Evolutionary conservation across 2,888 invertebrate genomes (phyloP).

Genomic region (Tiphia femorata): DNA sequence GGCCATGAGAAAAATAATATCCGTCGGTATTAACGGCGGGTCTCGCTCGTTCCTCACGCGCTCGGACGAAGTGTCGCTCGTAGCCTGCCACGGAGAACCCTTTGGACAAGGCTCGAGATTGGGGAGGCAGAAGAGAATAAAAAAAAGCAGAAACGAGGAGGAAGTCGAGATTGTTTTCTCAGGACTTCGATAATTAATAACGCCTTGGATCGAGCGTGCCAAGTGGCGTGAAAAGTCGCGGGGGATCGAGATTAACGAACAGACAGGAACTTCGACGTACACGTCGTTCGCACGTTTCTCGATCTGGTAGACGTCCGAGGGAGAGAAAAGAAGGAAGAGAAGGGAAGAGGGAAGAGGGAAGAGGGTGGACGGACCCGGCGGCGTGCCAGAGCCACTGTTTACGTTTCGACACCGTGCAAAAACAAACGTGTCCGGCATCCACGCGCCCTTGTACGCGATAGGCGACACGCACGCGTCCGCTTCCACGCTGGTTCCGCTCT

Average conservation of each 20-base stretch:
- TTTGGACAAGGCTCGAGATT: too few relatives aligned
- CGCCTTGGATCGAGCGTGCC: constrained; percentile 1
- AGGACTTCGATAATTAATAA: constrained; percentile 23
- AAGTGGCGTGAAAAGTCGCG: not conserved
- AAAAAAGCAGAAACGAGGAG: too few relatives aligned
- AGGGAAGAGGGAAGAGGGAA: not conserved
- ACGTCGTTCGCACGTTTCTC: constrained; percentile 4
- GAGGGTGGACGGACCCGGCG: too few relatives aligned
- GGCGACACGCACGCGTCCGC: constrained; percentile 4
- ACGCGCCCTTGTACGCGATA: constrained; percentile 5
- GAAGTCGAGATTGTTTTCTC: too few relatives aligned
- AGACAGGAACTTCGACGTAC: too few relatives aligned
- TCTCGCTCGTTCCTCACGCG: not conserved
- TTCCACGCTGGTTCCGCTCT: too few relatives aligned
- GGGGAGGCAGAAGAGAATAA: too few relatives aligned
- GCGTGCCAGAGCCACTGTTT: too few relatives aligned
- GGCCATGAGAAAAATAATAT: constrained; percentile 12
- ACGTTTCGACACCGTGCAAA: constrained; percentile 36
- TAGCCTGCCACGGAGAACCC: not conserved
- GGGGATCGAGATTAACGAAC: too few relatives aligned
- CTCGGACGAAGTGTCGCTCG: not conserved
- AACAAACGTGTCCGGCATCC: constrained; percentile 26
- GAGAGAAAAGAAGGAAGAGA: not conserved
- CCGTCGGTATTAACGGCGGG: too few relatives aligned
- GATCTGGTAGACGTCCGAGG: not conserved